These are phyloP conservation scores for Antennarius maculatus DNA, from an alignment of 2,797 vertebrate genomes.

Conservation along the genomic window DNA sequence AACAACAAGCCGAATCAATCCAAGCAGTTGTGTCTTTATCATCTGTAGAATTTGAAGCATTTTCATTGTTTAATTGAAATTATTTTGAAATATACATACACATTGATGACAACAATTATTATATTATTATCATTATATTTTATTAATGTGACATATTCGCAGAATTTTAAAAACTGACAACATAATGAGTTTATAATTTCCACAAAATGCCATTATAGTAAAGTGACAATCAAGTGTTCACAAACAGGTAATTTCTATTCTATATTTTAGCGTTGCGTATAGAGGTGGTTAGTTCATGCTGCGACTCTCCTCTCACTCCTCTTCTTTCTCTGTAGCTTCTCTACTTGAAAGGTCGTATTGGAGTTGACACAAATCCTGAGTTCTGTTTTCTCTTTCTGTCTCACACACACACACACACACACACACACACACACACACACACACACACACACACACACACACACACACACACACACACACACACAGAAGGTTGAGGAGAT, in stretches of 20 bases:
- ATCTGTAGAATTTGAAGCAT: too few relatives aligned
- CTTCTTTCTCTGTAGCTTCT: conserved; percentile 19
- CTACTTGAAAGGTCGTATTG: conserved; percentile 10
- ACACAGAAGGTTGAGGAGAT: conserved; percentile 3
- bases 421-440: conserved; percentile 31
- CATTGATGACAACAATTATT: too few relatives aligned
- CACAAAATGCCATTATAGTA: neutral
- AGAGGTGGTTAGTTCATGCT: neutral
- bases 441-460: neutral
- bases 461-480: neutral
- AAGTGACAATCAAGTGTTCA: neutral
- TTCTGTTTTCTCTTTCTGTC: conserved; percentile 32
- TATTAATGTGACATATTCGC: too few relatives aligned
- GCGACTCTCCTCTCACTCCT: neutral
- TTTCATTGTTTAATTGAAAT: too few relatives aligned
- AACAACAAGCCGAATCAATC: too few relatives aligned
- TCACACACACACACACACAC: conserved; percentile 23
- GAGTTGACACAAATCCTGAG: conserved; percentile 56
- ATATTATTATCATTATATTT: too few relatives aligned
- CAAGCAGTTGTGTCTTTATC: too few relatives aligned
- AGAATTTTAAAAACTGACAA: too few relatives aligned
- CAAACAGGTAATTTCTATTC: neutral
- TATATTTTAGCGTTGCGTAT: too few relatives aligned
- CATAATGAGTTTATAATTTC: too few relatives aligned
- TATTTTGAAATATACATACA: too few relatives aligned